phyloP scores from a whole-genome alignment of 1,140 invertebrate species.

The Helicoverpa zea region DNA sequence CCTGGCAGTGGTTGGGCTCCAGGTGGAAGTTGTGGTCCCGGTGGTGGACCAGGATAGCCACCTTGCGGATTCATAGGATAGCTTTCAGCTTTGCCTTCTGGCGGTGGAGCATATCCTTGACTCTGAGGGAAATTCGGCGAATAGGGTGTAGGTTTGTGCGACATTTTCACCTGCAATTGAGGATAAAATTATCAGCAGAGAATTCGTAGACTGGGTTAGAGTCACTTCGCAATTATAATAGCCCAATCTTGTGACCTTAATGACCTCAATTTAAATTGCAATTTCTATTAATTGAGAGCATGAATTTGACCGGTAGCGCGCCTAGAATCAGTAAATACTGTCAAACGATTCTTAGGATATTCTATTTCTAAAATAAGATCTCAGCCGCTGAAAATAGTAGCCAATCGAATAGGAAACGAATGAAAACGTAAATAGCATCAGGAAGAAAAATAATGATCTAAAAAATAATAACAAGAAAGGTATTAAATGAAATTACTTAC shows the following conservation, averaged over 20 bases:
- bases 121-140: conserved; percentile 79
- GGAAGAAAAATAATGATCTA: too few relatives aligned
- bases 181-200: conserved; percentile 4
- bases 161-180: conserved; percentile 68
- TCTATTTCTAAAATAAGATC: conserved; percentile 22
- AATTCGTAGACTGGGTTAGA: background rate
- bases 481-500: too few relatives aligned
- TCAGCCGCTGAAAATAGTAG: conserved; percentile 39
- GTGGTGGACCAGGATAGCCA: conserved; percentile 72
- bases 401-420: conserved; percentile 17
- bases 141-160: conserved; percentile 77
- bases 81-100: conserved; percentile 66
- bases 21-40: conserved; percentile 60
- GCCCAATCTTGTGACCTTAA: too few relatives aligned
- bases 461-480: too few relatives aligned
- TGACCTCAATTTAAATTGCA: conserved; percentile 1
- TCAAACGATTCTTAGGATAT: background rate
- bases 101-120: conserved; percentile 76
- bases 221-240: background rate
- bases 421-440: conserved; percentile 7
- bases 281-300: conserved; percentile 1
- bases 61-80: conserved; percentile 73
- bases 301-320: background rate
- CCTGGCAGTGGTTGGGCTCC: conserved; percentile 78
- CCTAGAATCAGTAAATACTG: background rate